These are phyloP conservation scores for Eptatretus atami DNA, from an alignment of 2,797 vertebrate species.

Conservation along the genomic window DNA sequence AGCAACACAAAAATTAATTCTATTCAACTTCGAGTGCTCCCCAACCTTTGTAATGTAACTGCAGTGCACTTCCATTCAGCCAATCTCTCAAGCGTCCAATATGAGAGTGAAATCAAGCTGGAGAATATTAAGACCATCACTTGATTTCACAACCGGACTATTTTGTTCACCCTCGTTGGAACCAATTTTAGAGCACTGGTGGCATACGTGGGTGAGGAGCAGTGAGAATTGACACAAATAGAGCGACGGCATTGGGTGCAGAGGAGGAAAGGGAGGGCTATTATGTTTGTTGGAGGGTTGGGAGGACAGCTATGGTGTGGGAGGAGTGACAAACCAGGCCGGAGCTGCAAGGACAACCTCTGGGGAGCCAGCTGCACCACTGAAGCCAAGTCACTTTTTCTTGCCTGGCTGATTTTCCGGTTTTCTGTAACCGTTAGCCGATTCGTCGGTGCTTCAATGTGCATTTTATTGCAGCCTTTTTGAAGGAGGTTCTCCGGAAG, in stretches of 20 bases:
- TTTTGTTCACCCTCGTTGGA: too few relatives aligned
- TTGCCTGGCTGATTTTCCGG: constrained; percentile 12
- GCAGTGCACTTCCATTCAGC: too few relatives aligned
- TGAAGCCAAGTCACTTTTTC: constrained; percentile 8
- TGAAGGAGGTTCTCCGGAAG: constrained; percentile 12
- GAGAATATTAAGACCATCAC: too few relatives aligned
- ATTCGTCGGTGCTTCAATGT: constrained; percentile 13
- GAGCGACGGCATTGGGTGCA: background rate
- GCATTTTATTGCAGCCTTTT: constrained; percentile 13
- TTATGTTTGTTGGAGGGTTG: too few relatives aligned
- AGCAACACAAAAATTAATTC: constrained; percentile 4
- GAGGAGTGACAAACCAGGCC: constrained; percentile 14
- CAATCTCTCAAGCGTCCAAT: too few relatives aligned
- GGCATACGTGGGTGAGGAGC: too few relatives aligned
- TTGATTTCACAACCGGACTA: too few relatives aligned
- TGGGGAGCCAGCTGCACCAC: constrained; percentile 24
- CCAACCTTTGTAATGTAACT: too few relatives aligned
- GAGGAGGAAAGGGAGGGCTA: background rate
- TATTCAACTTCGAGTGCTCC: background rate
- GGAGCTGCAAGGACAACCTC: constrained; percentile 14
- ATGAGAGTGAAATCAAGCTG: too few relatives aligned
- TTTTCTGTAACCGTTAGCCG: constrained; percentile 12
- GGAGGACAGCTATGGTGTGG: too few relatives aligned
- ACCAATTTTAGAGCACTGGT: too few relatives aligned
- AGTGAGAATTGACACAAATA: too few relatives aligned